Evolutionary conservation across 2,888 invertebrate species (phyloP).

Genomic region (Eugnorisma glareosa): DNA sequence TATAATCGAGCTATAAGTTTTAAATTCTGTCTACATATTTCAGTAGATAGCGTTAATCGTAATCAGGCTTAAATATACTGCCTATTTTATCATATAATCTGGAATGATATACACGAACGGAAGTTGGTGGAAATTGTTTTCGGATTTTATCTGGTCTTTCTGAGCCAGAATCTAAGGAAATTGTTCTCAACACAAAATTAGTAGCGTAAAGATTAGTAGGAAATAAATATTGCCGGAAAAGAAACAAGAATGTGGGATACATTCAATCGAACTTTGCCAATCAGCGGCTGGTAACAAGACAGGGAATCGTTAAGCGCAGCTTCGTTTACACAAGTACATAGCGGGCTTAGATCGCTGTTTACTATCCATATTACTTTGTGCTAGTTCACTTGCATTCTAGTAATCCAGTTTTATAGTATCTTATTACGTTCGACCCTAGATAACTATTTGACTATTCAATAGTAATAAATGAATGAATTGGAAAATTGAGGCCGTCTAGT

Average conservation of each 20-base stretch:
- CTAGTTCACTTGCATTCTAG: slow-evolving; percentile 45
- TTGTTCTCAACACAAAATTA: not conserved
- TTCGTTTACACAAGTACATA: slow-evolving; percentile 62
- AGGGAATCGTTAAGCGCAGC: slow-evolving; percentile 67
- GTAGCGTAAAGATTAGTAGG: slow-evolving; percentile 33
- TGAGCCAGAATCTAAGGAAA: not conserved
- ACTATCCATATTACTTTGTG: slow-evolving; percentile 37
- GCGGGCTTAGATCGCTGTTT: slow-evolving; percentile 48
- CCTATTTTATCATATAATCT: slow-evolving; percentile 26
- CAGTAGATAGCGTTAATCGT: slow-evolving; percentile 31
- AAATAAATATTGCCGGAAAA: slow-evolving; percentile 65
- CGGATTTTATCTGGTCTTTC: not conserved
- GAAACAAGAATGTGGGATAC: slow-evolving; percentile 58
- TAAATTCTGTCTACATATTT: slow-evolving; percentile 13
- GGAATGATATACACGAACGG: slow-evolving; percentile 9
- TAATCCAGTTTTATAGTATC: slow-evolving; percentile 12
- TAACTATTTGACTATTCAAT: too few relatives aligned
- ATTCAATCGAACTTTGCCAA: slow-evolving; percentile 76
- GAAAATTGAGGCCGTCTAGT: not conserved
- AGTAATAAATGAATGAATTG: not conserved
- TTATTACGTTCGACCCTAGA: not conserved
- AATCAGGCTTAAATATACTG: slow-evolving; percentile 34
- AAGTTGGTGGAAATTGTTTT: not conserved
- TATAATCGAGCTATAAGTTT: slow-evolving; percentile 43
- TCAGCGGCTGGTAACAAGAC: slow-evolving; percentile 70